Evolutionary conservation across 2,888 invertebrate species (phyloP), one percentile per base, ranked within the genome.

Genomic region (Leptinotarsa juncta): DNA sequence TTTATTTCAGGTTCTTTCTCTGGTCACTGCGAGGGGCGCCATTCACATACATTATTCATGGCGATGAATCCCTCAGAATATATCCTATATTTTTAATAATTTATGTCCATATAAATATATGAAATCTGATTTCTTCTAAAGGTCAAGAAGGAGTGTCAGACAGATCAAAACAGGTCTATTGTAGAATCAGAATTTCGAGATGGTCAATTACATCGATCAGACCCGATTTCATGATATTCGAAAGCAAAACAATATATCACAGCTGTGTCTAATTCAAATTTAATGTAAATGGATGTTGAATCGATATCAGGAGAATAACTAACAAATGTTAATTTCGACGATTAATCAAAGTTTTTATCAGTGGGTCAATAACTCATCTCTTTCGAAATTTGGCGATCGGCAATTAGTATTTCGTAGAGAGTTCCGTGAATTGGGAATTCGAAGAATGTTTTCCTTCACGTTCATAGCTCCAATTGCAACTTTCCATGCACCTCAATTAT

Each of bases 71-170:
- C 32, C 62, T 42, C 62, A 62, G 3, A 62, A 16, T 42, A 62
- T 62, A 62, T 62, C 62, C 42, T n/a, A 62, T 26, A 62, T 62
- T 62, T 65, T 69, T 14, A 49, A n/a, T 50, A 55, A 73, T 66
- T 70, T 49, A 72, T 68, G 67, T 62, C 65, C 68, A 57, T 70
- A 73, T 65, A 69, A 73, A 68, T 72, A 69, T 69, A 68, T 65
- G 50, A 69, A 69, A 73, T 70, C 57, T 69, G 73, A 73, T 69
- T 73, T 73, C 65, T 65, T 65, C 65, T 42, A 57, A 73, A 73
- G 73, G 73, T 73, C 73, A 73, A 73, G 23, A 70, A 55, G 73
- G 73, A 70, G 73, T 73, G 73, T 73, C 73, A 51, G 65, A 73
- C 69, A 55, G 49, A 69, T 73, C 69, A n/a, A 55, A 42, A 66